These are phyloP conservation scores for Theristicus caerulescens DNA, from an alignment of 2,113 vertebrate species.

Conservation along the genomic window DNA sequence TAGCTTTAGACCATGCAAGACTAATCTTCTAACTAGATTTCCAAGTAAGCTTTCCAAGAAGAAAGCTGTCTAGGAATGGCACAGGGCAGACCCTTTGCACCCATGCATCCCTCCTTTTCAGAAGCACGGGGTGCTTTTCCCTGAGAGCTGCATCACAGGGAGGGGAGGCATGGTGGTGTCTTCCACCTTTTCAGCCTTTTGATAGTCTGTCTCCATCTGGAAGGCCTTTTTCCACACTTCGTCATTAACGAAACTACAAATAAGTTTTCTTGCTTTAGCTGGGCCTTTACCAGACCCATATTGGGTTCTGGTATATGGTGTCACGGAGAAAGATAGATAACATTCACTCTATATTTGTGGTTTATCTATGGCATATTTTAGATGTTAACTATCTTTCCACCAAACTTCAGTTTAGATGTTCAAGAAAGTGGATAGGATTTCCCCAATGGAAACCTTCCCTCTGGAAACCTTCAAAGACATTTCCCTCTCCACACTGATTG, in stretches of 20 bases:
- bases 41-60: background rate
- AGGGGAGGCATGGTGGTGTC: background rate
- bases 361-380: background rate
- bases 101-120: background rate
- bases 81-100: too few relatives aligned
- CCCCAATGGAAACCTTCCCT: background rate
- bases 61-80: background rate
- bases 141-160: background rate
- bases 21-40: background rate
- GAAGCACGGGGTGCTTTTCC: background rate
- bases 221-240: background rate
- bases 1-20: background rate
- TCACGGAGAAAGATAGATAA: background rate
- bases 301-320: fast-evolving
- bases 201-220: background rate
- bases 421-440: background rate
- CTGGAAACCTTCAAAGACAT: background rate
- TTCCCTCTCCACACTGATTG: background rate
- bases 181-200: background rate
- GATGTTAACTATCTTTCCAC: background rate
- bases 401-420: background rate
- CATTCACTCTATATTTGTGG: background rate
- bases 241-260: background rate
- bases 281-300: background rate
- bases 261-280: background rate